Base-by-base conservation (phyloP, 2,888 invertebrate genomes). In the Dione juno region DNA sequence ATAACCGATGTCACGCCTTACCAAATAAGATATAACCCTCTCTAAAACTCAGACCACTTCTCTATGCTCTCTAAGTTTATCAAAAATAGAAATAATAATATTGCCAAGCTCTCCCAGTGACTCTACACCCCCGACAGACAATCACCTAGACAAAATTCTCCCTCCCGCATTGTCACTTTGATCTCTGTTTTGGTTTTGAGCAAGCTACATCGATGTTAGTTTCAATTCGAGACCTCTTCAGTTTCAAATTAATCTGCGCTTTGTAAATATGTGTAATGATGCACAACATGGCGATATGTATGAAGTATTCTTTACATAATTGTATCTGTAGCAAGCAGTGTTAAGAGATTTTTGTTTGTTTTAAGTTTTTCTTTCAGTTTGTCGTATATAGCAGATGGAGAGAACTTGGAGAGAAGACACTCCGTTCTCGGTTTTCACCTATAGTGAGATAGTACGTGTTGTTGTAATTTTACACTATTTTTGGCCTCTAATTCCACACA, bases 161-260 rank as follows among this genome's bases (percentile, higher is more conserved):
- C 91, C 90, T 86, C 85, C 81, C 79, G 83, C 85, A 87, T 88
- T 89, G 89, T 89, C 84, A 84, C 92, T 92, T 92, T 92, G 92
- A 92, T 91, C 88, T 91, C 84, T 89, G 90, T 90, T 92, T 89
- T 88, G 90, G 88, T 88, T 87, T 84, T 80, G 79, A 80, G 77
- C 74, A 73, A 72, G 74, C 63, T 68, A 75, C 77, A 86, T 88
- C 88, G 87, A 87, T 87, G 87, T 80, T 76, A 82, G 80, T 81
- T 85, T 84, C 86, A 84, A 88, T 88, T 87, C 81, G 82, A 86
- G 77, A 82, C 82, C 85, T 82, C 81, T 81, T 79, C 72, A 78
- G 73, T 73, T 74, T 74, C 72, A 82, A 84, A 87, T 88, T 87
- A 84, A 85, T 84, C 82, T 80, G 80, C 81, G 79, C 78, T 67